Percentiles rank a stretch among this genome's conserved stretches.
These are phyloP conservation scores for Melangyna quadrimaculata DNA, from an alignment of 2,888 invertebrate species.

Conservation along the genomic window DNA sequence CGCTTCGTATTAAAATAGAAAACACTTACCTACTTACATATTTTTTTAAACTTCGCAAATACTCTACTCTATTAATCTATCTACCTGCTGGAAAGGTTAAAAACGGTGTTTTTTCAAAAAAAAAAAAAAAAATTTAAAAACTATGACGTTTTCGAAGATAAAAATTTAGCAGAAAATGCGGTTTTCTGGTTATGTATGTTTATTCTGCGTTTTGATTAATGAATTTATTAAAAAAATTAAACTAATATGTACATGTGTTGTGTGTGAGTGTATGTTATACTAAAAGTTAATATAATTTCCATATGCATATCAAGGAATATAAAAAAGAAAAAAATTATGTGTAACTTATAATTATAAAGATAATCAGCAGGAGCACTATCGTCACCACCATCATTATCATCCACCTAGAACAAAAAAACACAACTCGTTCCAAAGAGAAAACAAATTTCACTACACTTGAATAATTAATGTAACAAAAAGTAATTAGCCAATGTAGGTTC, in stretches of 20 bases:
- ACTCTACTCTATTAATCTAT: too few species aligned
- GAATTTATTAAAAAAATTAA: neutral
- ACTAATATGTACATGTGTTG: neutral
- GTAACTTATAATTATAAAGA: conserved; percentile 40
- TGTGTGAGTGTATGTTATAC: conserved; percentile 24
- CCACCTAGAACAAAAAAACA: conserved; percentile 17
- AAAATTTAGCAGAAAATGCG: conserved; percentile 6
- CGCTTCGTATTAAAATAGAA: neutral
- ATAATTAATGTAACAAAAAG: conserved; percentile 26
- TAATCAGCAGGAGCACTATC: neutral
- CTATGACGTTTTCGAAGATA: conserved; percentile 47
- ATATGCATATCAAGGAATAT: conserved; percentile 65
- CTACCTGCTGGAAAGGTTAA: neutral
- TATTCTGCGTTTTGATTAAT: neutral
- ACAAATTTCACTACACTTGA: conserved; percentile 15
- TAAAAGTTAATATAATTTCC: conserved; percentile 35
- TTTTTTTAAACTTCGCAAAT: neutral
- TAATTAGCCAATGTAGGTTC: conserved; percentile 15
- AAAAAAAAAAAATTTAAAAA: neutral
- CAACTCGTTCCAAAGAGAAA: conserved; percentile 15
- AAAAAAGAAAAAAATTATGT: conserved; percentile 33
- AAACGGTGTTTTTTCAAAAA: conserved; percentile 16
- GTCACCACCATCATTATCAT: conserved; percentile 18
- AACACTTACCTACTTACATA: too few species aligned
- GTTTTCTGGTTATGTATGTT: conserved; percentile 8